Conservation (phyloP, 2,797 vertebrate species). For the Danio albolineatus region DNA sequence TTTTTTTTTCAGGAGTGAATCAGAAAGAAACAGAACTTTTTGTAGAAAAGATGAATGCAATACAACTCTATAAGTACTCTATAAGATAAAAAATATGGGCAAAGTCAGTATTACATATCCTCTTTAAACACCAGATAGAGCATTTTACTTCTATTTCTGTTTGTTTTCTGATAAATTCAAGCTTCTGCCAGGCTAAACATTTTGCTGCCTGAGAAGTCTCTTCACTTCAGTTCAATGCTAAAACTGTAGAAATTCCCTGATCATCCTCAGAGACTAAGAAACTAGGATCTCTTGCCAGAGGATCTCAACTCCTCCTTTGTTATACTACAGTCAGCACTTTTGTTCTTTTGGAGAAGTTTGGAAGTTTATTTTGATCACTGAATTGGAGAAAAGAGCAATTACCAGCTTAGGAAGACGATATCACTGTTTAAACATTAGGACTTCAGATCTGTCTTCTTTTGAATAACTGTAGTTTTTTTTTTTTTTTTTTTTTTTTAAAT, state of each 20-base stretch:
- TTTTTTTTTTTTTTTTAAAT: too few species aligned
- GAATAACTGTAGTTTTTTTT: slow-evolving; percentile 14
- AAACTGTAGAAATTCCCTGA: slow-evolving; percentile 2
- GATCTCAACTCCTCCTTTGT: background rate
- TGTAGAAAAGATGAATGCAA: too few species aligned
- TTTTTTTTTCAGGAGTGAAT: too few species aligned
- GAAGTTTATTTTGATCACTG: background rate
- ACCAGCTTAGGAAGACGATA: background rate
- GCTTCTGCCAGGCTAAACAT: background rate
- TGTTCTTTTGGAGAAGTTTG: slow-evolving; percentile 1
- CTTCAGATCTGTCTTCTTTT: background rate
- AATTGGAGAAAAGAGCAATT: background rate
- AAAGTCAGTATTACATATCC: too few species aligned
- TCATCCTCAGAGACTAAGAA: slow-evolving; percentile 15
- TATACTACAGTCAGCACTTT: slow-evolving; percentile 10
- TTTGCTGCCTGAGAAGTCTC: background rate
- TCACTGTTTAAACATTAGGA: background rate
- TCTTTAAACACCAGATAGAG: background rate
- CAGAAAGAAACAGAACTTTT: too few species aligned
- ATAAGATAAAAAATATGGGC: too few species aligned
- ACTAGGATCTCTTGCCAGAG: background rate
- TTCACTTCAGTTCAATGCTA: slow-evolving; percentile 5
- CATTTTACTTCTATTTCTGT: background rate
- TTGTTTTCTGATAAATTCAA: background rate
- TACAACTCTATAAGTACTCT: too few species aligned